These are phyloP conservation scores for Heliconius cydno DNA, from an alignment of 2,888 invertebrate species.

Conservation along the genomic window DNA sequence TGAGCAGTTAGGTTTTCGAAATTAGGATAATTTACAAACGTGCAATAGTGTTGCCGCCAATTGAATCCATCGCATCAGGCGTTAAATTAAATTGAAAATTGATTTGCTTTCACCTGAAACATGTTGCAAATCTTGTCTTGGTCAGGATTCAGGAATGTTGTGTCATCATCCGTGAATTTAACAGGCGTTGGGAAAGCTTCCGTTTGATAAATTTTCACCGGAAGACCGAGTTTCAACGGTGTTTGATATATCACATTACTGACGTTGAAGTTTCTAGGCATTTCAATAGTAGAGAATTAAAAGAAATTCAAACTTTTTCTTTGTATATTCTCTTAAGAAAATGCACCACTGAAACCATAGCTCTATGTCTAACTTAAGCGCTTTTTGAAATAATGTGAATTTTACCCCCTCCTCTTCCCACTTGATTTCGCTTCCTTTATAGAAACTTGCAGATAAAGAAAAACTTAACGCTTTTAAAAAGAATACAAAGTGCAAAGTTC, in stretches of 20 bases:
- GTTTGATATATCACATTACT: slow-evolving; percentile 40
- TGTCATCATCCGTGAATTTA: slow-evolving; percentile 34
- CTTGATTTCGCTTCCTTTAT: slow-evolving; percentile 44
- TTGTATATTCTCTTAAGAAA: slow-evolving; percentile 36
- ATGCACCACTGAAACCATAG: slow-evolving; percentile 42
- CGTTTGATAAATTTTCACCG: slow-evolving; percentile 48
- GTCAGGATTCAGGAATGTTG: slow-evolving; percentile 39
- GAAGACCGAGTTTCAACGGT: slow-evolving; percentile 32
- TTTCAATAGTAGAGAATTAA: not conserved
- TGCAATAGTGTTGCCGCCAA: not conserved
- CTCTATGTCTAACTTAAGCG: slow-evolving; percentile 44
- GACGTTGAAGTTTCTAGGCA: not conserved
- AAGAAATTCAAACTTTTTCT: slow-evolving; percentile 28
- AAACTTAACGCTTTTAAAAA: slow-evolving; percentile 47
- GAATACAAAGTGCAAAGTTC: slow-evolving; percentile 43
- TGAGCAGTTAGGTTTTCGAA: not conserved
- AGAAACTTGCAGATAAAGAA: slow-evolving; percentile 45
- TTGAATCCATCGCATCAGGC: not conserved
- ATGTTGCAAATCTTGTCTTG: slow-evolving; percentile 34
- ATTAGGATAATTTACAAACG: not conserved
- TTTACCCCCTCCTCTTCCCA: slow-evolving; percentile 30
- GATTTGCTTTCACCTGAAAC: slow-evolving; percentile 27
- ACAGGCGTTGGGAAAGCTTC: slow-evolving; percentile 39
- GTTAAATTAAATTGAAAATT: slow-evolving; percentile 30
- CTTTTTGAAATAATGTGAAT: slow-evolving; percentile 45